Percentiles rank a stretch among this genome's conserved stretches.
phyloP scores from a whole-genome alignment of 1,140 invertebrate species.

The Drosophila orena region DNA sequence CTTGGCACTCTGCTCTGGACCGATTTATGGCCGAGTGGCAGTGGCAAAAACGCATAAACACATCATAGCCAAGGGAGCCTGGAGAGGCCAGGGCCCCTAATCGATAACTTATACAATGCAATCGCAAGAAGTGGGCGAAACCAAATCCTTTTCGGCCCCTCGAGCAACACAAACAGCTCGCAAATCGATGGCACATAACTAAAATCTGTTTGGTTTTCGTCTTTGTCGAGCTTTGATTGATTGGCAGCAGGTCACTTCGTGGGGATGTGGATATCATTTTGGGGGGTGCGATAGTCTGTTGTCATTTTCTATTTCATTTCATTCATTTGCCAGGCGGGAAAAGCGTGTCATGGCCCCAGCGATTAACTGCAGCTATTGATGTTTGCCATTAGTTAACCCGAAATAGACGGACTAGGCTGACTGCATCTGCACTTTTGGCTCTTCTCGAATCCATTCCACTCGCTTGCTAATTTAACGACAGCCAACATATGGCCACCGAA shows the following conservation, averaged over 20 bases:
- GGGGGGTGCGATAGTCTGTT: slow-evolving; percentile 36
- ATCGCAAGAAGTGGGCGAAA: slow-evolving; percentile 3
- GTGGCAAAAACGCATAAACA: slow-evolving; percentile 67
- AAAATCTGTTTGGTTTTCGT: slow-evolving; percentile 30
- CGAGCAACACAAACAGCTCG: slow-evolving; percentile 15
- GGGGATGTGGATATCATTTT: slow-evolving; percentile 2
- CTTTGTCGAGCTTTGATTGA: slow-evolving; percentile 34
- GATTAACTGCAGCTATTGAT: slow-evolving; percentile 35
- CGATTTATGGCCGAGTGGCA: slow-evolving; percentile 61
- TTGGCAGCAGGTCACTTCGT: slow-evolving; percentile 18
- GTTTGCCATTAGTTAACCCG: slow-evolving; percentile 34
- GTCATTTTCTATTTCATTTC: slow-evolving; percentile 53
- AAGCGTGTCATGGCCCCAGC: slow-evolving; percentile 64
- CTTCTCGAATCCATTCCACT: slow-evolving; percentile 50
- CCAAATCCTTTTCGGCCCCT: slow-evolving; percentile 31
- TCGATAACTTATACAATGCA: slow-evolving; percentile 42
- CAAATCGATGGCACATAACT: slow-evolving; percentile 36
- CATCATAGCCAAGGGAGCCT: slow-evolving; percentile 38
- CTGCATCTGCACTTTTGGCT: slow-evolving; percentile 33
- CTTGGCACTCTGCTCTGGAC: not conserved
- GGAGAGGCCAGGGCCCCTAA: slow-evolving; percentile 20
- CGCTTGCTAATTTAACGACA: slow-evolving; percentile 69
- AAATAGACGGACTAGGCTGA: slow-evolving; percentile 48
- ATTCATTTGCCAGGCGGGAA: slow-evolving; percentile 41
- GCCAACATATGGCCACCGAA: slow-evolving; percentile 68